Conservation (phyloP, 2,797 vertebrate species). For the Neosilurus hyrtlii region DNA sequence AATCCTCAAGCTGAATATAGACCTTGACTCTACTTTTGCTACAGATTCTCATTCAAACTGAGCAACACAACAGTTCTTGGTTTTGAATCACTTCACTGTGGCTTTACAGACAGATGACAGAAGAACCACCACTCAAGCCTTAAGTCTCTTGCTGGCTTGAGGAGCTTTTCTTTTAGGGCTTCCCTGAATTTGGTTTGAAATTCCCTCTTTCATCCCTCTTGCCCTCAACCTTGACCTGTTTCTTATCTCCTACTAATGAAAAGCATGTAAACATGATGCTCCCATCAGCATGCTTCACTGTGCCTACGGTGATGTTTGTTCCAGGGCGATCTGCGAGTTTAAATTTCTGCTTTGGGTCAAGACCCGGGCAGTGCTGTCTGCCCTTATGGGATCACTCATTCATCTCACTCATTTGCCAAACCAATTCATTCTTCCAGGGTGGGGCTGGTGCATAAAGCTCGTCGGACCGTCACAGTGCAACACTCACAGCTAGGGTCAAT, state of each 20-base stretch:
- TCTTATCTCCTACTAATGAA: not conserved
- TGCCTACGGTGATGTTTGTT: not conserved
- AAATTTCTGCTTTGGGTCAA: not conserved
- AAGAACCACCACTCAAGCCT: not conserved
- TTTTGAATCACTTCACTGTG: not conserved
- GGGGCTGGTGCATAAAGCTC: no score
- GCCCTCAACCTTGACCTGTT: not conserved
- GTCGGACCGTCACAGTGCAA: no score
- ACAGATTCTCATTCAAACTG: no score
- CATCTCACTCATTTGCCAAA: no score
- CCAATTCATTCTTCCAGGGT: no score
- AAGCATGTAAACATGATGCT: not conserved
- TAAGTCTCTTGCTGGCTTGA: not conserved
- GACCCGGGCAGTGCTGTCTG: no score
- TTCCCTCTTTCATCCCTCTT: no score
- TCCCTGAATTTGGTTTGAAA: no score
- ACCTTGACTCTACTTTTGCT: not conserved
- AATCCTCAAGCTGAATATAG: not conserved
- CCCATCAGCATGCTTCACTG: not conserved
- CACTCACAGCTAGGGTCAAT: no score
- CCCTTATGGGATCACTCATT: no score
- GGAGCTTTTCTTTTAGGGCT: not conserved
- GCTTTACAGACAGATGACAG: not conserved
- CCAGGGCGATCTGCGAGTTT: not conserved
- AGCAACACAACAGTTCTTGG: not conserved